A percentile compares a stretch with the other conserved stretches of the same genome.
These are phyloP conservation scores for Epinephelus awoara DNA, from an alignment of 2,797 vertebrate genomes.

Conservation along the genomic window DNA sequence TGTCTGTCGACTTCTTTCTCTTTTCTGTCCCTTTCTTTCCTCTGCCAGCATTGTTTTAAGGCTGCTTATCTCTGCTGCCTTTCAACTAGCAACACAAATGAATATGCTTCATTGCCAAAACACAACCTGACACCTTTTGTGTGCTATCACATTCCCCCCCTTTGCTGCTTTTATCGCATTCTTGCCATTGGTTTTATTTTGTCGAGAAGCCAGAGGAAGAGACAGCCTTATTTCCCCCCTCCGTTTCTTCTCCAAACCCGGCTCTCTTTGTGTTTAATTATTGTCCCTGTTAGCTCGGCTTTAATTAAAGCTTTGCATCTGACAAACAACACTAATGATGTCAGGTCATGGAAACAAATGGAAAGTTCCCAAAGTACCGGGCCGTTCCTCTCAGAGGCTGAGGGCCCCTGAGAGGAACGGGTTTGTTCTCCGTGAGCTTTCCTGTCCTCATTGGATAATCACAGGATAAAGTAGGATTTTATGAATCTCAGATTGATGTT, in stretches of 20 bases:
- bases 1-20: slow-evolving; percentile 2
- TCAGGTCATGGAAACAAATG: slow-evolving; percentile 46
- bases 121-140: slow-evolving; percentile 58
- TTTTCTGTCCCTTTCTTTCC: slow-evolving; percentile 7
- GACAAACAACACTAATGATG: slow-evolving; percentile 61
- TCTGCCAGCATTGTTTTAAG: slow-evolving; percentile 53
- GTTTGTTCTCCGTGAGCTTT: neutral
- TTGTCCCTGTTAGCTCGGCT: slow-evolving; percentile 40
- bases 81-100: slow-evolving; percentile 61
- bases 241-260: slow-evolving; percentile 36
- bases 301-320: slow-evolving; percentile 66
- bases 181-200: slow-evolving; percentile 53
- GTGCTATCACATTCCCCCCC: slow-evolving; percentile 14
- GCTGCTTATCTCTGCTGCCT: slow-evolving; percentile 50
- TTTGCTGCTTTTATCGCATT: slow-evolving; percentile 50
- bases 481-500: neutral
- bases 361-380: slow-evolving; percentile 23
- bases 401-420: neutral
- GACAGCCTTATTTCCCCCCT: slow-evolving; percentile 13
- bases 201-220: slow-evolving; percentile 54
- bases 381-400: too few species aligned
- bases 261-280: slow-evolving; percentile 63
- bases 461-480: neutral
- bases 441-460: neutral
- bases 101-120: slow-evolving; percentile 61